phyloP scores from a whole-genome alignment of 2,888 invertebrate species.

The Macropis europaea region DNA sequence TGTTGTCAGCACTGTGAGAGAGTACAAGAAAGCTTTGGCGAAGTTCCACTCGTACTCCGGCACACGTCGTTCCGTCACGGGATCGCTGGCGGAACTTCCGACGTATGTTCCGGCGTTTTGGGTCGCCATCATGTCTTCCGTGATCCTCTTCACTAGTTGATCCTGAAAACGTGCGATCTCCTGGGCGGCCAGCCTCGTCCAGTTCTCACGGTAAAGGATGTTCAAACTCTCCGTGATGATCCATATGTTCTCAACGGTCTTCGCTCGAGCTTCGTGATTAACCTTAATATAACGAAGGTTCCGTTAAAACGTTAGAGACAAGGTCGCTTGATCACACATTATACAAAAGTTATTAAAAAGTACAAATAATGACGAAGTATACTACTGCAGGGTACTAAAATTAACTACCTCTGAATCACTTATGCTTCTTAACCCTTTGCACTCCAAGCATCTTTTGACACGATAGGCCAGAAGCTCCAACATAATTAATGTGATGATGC shows the following conservation, averaged over 20 bases:
- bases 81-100: constrained; percentile 64
- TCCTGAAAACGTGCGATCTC: constrained; percentile 92
- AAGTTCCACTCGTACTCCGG: constrained; percentile 91
- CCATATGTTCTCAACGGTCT: constrained; percentile 94
- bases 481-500: too few species aligned
- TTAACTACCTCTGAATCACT: too few species aligned
- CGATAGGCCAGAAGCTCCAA: too few species aligned
- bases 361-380: too few species aligned
- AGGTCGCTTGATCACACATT: too few species aligned
- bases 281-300: constrained; percentile 15
- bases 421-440: too few species aligned
- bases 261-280: constrained; percentile 83
- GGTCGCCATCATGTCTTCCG: constrained; percentile 87
- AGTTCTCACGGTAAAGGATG: constrained; percentile 93
- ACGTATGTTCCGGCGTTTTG: constrained; percentile 80
- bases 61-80: constrained; percentile 70
- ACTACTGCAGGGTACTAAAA: too few species aligned
- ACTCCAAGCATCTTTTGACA: too few species aligned
- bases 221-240: constrained; percentile 93
- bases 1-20: constrained; percentile 95
- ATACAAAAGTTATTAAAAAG: too few species aligned
- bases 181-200: constrained; percentile 90
- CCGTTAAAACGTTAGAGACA: not conserved
- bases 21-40: constrained; percentile 95
- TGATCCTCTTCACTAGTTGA: constrained; percentile 89